Base-by-base conservation (phyloP, 2,797 vertebrate species). In the Microcaecilia unicolor region DNA sequence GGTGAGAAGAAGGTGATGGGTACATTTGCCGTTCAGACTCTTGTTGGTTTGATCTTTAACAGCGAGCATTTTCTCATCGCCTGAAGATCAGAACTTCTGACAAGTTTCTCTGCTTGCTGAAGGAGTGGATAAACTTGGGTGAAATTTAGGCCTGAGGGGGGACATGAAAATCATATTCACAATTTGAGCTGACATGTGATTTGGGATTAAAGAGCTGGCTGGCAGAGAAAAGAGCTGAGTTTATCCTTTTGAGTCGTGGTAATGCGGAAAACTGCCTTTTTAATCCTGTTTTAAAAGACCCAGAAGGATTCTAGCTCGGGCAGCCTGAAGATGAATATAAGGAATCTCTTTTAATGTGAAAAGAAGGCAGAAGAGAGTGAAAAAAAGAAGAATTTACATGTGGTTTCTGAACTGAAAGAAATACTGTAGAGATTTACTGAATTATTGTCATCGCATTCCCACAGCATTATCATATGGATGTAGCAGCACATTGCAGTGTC, bases 121-220 rank as follows among this genome's bases (percentile, higher is more conserved):
- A 75, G 66, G 61, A 72, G 63, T 76, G 61, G 67, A 77, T 83
- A 82, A 79, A 66, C 70, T 65, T 58, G 57, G 73, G 64, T 72
- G 65, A 80, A 85, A 81, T 77, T 67, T 70, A 54, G 64, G 73
- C 71, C 76, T 18, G 45, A 69, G 71, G 67, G n/a, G 72, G 58
- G 65, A 77, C 60, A 68, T 48, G 52, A 78, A 69, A 74, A 76
- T 76, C 70, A 72, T 68, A 75, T 67, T 73, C 58, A 70, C 69
- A 74, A 83, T 84, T 80, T 76, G 68, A 82, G 80, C 67, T 77
- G 77, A 80, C 78, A 72, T 72, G 61, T 71, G 77, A 80, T 78
- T 67, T 64, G 24, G 68, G 71, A 80, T 82, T 78, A 72, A 73
- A 74, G 80, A 72, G 56, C 64, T 54, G 58, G 58, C 75, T 78